Evolutionary conservation across 2,797 vertebrate species (phyloP).

Genomic region (Notolepis coatsorum): DNA sequence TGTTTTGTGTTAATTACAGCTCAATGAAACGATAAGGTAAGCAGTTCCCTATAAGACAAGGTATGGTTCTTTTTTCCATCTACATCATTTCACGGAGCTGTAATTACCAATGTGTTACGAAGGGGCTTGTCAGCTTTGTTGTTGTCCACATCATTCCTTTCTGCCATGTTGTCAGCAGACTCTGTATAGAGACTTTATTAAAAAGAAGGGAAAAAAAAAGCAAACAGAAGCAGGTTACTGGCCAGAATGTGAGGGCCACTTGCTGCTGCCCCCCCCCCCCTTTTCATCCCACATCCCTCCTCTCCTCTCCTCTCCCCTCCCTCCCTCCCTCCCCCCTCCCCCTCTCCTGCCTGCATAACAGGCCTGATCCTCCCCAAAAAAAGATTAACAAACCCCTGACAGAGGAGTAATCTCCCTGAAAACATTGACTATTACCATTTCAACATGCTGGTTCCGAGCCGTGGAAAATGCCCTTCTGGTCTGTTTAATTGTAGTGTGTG

Average conservation of each 20-base stretch:
- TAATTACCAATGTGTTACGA: no score
- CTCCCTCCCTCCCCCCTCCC: background rate
- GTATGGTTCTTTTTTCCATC: no score
- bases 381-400: slow-evolving; percentile 78
- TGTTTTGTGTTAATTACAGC: no score
- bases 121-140: slow-evolving; percentile 39
- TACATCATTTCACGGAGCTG: no score
- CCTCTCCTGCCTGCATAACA: slow-evolving; percentile 50
- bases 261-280: slow-evolving; percentile 14
- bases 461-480: slow-evolving; percentile 70
- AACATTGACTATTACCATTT: slow-evolving; percentile 77
- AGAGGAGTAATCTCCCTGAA: slow-evolving; percentile 75
- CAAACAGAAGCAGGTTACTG: slow-evolving; percentile 72
- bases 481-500: slow-evolving; percentile 69
- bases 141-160: slow-evolving; percentile 49
- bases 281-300: slow-evolving; percentile 31
- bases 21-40: no score
- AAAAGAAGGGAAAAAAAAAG: slow-evolving; percentile 65
- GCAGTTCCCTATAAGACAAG: no score
- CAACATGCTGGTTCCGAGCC: slow-evolving; percentile 69
- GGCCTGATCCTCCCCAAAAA: slow-evolving; percentile 73
- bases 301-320: slow-evolving; percentile 51
- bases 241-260: slow-evolving; percentile 60
- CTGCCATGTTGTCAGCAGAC: slow-evolving; percentile 51
- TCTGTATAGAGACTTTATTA: slow-evolving; percentile 70